These are phyloP conservation scores for Australoheros facetus DNA, from an alignment of 2,797 vertebrate genomes.

Conservation along the genomic window DNA sequence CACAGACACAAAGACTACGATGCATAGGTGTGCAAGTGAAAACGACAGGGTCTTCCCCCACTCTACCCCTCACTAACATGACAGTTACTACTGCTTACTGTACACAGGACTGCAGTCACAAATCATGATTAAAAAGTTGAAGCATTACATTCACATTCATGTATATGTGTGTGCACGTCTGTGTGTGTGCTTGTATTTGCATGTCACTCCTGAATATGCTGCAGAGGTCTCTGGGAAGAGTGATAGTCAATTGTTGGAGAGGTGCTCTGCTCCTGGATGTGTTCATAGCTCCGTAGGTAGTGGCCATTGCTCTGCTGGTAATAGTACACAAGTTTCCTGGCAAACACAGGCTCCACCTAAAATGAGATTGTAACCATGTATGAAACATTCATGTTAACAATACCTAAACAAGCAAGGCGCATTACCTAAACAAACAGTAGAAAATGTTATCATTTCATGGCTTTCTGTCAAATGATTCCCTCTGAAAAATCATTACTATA, in stretches of 20 bases:
- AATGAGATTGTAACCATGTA: slow-evolving; percentile 29
- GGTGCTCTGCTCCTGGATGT: slow-evolving; percentile 80
- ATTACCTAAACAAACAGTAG: not conserved
- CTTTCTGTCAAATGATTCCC: not conserved
- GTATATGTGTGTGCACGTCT: not conserved
- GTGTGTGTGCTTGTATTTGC: not conserved
- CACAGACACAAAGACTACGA: slow-evolving; percentile 32
- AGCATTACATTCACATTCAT: slow-evolving; percentile 35
- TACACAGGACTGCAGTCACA: slow-evolving; percentile 42
- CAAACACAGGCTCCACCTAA: slow-evolving; percentile 96
- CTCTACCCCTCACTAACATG: slow-evolving; percentile 52
- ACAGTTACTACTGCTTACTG: slow-evolving; percentile 37
- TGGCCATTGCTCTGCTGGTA: slow-evolving; percentile 91
- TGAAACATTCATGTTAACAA: slow-evolving; percentile 11
- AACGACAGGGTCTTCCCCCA: slow-evolving; percentile 76
- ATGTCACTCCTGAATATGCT: slow-evolving; percentile 90
- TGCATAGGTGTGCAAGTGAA: slow-evolving; percentile 46
- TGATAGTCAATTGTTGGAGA: slow-evolving; percentile 83
- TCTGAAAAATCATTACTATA: not conserved
- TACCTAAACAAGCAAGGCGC: not conserved
- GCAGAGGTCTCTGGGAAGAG: slow-evolving; percentile 82
- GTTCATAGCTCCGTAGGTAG: slow-evolving; percentile 89
- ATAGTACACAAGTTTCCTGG: slow-evolving; percentile 91
- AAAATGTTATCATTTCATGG: not conserved
- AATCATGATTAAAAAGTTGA: slow-evolving; percentile 34